phyloP scores from a whole-genome alignment of 2,888 invertebrate species.

The Heliconius ethilla region DNA sequence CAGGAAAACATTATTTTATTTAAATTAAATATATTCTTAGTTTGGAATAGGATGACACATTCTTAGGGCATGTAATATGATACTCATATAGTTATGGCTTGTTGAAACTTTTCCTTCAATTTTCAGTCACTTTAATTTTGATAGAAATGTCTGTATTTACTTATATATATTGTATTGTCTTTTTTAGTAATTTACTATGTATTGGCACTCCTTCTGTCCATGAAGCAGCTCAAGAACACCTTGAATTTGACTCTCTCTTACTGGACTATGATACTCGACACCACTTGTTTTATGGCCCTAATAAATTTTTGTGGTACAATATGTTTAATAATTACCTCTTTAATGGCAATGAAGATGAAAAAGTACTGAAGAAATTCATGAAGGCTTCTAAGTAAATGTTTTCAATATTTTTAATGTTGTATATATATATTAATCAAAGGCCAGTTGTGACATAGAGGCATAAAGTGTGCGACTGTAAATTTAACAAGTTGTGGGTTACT shows the following conservation, averaged over 20 bases:
- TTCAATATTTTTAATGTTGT: neutral
- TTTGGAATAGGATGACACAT: too few relatives aligned
- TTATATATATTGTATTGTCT: neutral
- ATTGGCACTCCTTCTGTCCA: conserved; percentile 93
- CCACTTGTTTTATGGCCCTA: conserved; percentile 83
- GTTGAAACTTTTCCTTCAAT: too few relatives aligned
- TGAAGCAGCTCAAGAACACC: conserved; percentile 81
- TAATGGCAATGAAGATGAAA: conserved; percentile 79
- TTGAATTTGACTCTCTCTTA: conserved; percentile 82
- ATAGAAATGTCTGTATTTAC: too few relatives aligned
- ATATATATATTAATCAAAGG: neutral
- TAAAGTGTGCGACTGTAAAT: too few relatives aligned
- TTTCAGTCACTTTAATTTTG: too few relatives aligned
- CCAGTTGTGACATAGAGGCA: too few relatives aligned
- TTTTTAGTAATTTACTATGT: conserved; percentile 83
- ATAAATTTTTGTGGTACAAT: conserved; percentile 91
- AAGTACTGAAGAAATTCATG: conserved; percentile 84
- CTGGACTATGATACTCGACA: conserved; percentile 91
- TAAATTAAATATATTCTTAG: too few relatives aligned
- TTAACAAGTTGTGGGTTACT: too few relatives aligned
- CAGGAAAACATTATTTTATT: too few relatives aligned
- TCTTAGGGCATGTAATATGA: too few relatives aligned
- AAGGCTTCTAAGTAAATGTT: conserved; percentile 77
- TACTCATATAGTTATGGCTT: too few relatives aligned
- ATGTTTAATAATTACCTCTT: conserved; percentile 96